Base-by-base conservation (phyloP, 1,140 invertebrate species). In the Drosophila mayri region DNA sequence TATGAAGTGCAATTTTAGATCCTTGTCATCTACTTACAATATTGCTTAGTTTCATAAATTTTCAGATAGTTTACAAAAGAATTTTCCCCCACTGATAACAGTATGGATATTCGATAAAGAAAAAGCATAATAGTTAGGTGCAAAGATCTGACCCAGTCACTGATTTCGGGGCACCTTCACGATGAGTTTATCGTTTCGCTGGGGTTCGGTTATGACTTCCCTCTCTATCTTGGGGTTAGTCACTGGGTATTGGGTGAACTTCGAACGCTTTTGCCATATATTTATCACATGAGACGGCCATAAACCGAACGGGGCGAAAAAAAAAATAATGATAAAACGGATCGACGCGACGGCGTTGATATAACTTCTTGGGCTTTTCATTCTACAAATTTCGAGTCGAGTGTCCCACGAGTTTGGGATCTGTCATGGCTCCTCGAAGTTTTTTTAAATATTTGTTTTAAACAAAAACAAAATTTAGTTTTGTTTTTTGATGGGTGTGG, bases 241-340 rank as follows among this genome's bases (percentile, higher is more conserved):
- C 66, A 73, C 38, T 60, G 11, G 37, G 30, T 30, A 73, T 72
- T 60, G 49, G 44, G 6, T 72, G 70, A 73, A 73, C 70, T 73
- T 73, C 70, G 70, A 73, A 49, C 70, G 37, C 66, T 40, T 73
- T 72, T 73, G 70, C 67, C 66, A 73, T 73, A 60, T 73, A 73
- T 73, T 73, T 73, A 72, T 72, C 70, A 73, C 70, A 73, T 73
- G 70, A 73, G 70, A 60, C 54, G 68, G 70, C 54, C 70, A 72
- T 73, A 73, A 73, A 73, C 43, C 54, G 28, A 60, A 1, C 9
- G 68, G 67, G 66, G 66, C 66, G 18, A 71, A 72, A 72, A 37
- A 35, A 72, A 72, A 59, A 54, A 20, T 22, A 55, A 38, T 60
- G 70, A 73, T 73, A 73, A 73, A 70, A 30, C 28, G 6, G 28